Percentiles rank a stretch among this genome's conserved stretches.
Evolutionary conservation across 2,113 vertebrate species (phyloP).

Genomic region (Scopus umbretta): DNA sequence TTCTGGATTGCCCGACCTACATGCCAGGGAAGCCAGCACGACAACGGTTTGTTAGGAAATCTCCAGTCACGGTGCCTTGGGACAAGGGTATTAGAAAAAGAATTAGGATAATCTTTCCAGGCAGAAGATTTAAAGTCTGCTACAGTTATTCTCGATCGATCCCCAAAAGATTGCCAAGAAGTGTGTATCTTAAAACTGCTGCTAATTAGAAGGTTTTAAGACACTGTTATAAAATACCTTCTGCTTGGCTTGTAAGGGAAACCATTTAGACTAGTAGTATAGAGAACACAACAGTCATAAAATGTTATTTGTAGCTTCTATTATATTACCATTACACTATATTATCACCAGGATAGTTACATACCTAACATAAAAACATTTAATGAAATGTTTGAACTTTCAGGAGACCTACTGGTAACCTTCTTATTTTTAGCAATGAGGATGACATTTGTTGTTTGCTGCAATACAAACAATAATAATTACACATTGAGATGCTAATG

Average conservation of each 20-base stretch:
- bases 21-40: not conserved
- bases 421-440: not conserved
- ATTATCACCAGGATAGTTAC: conserved; percentile 43
- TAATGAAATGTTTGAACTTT: conserved; percentile 60
- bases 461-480: conserved; percentile 52
- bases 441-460: conserved; percentile 24
- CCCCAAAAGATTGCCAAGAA: conserved; percentile 58
- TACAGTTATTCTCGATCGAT: conserved; percentile 38
- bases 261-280: not conserved
- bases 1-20: not conserved
- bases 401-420: conserved; percentile 13
- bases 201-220: conserved; percentile 66
- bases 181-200: conserved; percentile 50
- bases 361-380: conserved; percentile 36
- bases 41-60: conserved; percentile 11
- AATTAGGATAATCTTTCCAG: conserved; percentile 62
- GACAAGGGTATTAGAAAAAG: conserved; percentile 45
- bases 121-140: conserved; percentile 58
- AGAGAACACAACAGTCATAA: conserved; percentile 41
- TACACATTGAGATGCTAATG: conserved; percentile 22
- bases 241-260: conserved; percentile 32
- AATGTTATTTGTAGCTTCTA: conserved; percentile 51
- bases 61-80: not conserved
- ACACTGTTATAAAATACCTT: conserved; percentile 18
- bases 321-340: conserved; percentile 59